These are phyloP conservation scores for Nowickia ferox DNA, from an alignment of 2,888 invertebrate genomes.

Conservation along the genomic window DNA sequence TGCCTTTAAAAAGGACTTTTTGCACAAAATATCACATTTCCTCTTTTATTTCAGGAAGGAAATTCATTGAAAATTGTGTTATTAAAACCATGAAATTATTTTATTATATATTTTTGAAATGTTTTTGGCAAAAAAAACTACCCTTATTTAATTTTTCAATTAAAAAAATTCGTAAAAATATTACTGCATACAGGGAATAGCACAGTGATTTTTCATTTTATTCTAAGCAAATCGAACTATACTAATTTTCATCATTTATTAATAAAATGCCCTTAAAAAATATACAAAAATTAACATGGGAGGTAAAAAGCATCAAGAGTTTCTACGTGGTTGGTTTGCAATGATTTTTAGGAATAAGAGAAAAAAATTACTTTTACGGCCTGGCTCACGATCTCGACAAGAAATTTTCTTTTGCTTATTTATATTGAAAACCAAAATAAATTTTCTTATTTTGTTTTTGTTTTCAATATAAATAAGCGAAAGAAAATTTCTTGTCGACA, in stretches of 20 bases:
- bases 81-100: conserved; percentile 48
- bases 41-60: conserved; percentile 46
- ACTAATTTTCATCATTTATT: conserved; percentile 63
- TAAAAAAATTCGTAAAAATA: conserved; percentile 47
- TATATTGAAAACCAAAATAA: no score
- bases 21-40: conserved; percentile 64
- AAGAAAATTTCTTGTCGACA: no score
- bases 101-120: conserved; percentile 17
- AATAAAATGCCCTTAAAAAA: conserved; percentile 17
- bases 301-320: neutral
- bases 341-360: neutral
- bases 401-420: no score
- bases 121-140: conserved; percentile 2
- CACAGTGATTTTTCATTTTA: conserved; percentile 62
- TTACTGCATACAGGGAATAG: conserved; percentile 19
- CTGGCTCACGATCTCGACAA: no score
- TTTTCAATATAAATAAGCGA: no score
- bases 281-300: neutral
- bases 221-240: conserved; percentile 68
- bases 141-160: conserved; percentile 65
- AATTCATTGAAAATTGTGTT: conserved; percentile 26
- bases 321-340: neutral
- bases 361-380: no score
- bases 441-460: no score
- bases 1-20: conserved; percentile 36